Base-by-base conservation (phyloP, 2,888 invertebrate species). In the Mamestra brassicae region DNA sequence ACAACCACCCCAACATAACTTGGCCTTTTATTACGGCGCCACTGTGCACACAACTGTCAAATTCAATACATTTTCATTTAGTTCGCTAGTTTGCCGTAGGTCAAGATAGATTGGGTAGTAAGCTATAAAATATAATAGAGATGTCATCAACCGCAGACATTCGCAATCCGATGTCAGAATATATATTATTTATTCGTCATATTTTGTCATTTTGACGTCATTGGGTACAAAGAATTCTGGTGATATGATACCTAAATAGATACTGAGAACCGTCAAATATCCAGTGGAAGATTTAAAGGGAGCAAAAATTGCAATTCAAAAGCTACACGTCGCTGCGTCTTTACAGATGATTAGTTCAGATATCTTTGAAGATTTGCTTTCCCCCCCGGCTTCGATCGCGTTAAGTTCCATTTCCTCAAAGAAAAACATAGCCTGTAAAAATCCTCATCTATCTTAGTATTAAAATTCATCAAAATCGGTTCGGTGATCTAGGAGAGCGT, bases 61-160 rank as follows among this genome's bases (percentile, higher is more conserved):
- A 17, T 58, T 54, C 3, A 10, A 13, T 42, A 34, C 1, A 58
- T 47, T 47, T 26, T 11, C 8, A 36, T 1, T 10, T 47, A 58
- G 57, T 79, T 76, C 26, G 3, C 0, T 0, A 65, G 47, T 47
- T 68, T 50, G 11, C n/a, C 55, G 55, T 8, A 11, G 6, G 4
- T 60, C 70, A 15, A 54, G 36, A 36, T 62, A 58, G 4, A 57
- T 0, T 36, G 38, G 61, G 10, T 15, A 4, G 2, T 34, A 47
- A 58, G 45, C 62, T 63, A 70, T 79, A 64, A 74, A 61, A 80
- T 68, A 63, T 71, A 65, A 81, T 80, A 84, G 80, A 81, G 42
- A 15, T 80, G 65, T 81, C 84, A 79, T 71, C 84, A 62, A 34
- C 7, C 17, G 38, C 6, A 38, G 36, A 42, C 50, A 66, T 71